Evolutionary conservation across 2,113 vertebrate species (phyloP).

Genomic region (Vimba vimba): DNA sequence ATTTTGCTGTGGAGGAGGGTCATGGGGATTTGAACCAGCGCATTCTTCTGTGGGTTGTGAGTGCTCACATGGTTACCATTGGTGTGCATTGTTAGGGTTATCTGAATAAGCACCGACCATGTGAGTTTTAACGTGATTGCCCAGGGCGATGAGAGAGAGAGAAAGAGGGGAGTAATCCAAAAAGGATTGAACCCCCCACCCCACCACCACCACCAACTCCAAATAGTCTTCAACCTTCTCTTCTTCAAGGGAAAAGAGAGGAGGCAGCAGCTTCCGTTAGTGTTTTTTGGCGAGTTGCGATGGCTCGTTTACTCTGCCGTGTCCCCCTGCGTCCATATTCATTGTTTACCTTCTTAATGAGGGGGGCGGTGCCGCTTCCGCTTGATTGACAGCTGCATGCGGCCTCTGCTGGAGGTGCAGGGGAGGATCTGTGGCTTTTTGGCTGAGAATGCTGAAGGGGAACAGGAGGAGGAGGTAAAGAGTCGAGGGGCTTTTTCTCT

Average conservation of each 20-base stretch:
- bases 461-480: slow-evolving; percentile 47
- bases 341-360: slow-evolving; percentile 99
- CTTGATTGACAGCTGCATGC: slow-evolving; percentile 91
- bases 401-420: slow-evolving; percentile 70
- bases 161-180: slow-evolving; percentile 74
- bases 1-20: slow-evolving; percentile 84
- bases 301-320: slow-evolving; percentile 85
- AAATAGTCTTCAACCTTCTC: slow-evolving; percentile 48
- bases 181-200: slow-evolving; percentile 75
- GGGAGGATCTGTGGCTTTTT: slow-evolving; percentile 80
- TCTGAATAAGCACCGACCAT: slow-evolving; percentile 95
- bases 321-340: slow-evolving; percentile 90
- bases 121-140: slow-evolving; percentile 90
- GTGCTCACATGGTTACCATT: slow-evolving; percentile 98
- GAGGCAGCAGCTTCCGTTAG: slow-evolving; percentile 69
- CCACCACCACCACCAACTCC: slow-evolving; percentile 55
- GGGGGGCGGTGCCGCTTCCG: slow-evolving; percentile 87
- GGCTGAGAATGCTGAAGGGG: slow-evolving; percentile 68
- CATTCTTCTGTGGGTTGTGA: slow-evolving; percentile 97
- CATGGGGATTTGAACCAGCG: slow-evolving; percentile 92
- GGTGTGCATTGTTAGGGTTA: slow-evolving; percentile 90
- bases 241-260: slow-evolving; percentile 56
- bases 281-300: slow-evolving; percentile 43
- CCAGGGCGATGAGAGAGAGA: slow-evolving; percentile 80
- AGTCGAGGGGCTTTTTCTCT: slow-evolving; percentile 38